Percentiles rank a stretch among this genome's conserved stretches.
Conservation (phyloP, 2,113 vertebrate species). For the Mohoua ochrocephala region DNA sequence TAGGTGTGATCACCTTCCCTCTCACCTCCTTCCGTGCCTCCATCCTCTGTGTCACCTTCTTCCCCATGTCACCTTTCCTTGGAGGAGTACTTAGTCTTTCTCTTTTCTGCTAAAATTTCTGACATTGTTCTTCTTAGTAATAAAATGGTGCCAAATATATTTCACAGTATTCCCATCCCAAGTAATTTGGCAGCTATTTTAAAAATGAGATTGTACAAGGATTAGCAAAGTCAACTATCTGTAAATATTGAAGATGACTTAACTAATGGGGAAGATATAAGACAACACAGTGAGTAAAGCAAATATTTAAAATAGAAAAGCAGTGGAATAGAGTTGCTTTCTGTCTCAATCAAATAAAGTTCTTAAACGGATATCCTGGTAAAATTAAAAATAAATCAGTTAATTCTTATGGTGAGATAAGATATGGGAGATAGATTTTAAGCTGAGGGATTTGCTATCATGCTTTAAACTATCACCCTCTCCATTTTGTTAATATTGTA, state of each 20-base stretch:
- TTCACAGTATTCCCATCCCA: neutral
- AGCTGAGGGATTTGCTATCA: neutral
- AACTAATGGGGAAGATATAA: neutral
- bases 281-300: neutral
- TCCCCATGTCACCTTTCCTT: neutral
- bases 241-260: neutral
- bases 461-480: neutral
- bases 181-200: neutral
- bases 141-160: neutral
- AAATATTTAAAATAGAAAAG: neutral
- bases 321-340: neutral
- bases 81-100: neutral
- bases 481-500: neutral
- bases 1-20: neutral
- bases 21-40: neutral
- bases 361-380: neutral
- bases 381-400: neutral
- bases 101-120: neutral
- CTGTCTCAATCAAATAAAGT: neutral
- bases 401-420: neutral
- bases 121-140: neutral
- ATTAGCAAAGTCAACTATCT: neutral
- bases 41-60: neutral
- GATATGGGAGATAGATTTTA: neutral
- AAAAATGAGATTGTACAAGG: neutral